These are phyloP conservation scores for Gymnoscelis rufifasciata DNA, from an alignment of 2,888 invertebrate genomes.

Conservation along the genomic window DNA sequence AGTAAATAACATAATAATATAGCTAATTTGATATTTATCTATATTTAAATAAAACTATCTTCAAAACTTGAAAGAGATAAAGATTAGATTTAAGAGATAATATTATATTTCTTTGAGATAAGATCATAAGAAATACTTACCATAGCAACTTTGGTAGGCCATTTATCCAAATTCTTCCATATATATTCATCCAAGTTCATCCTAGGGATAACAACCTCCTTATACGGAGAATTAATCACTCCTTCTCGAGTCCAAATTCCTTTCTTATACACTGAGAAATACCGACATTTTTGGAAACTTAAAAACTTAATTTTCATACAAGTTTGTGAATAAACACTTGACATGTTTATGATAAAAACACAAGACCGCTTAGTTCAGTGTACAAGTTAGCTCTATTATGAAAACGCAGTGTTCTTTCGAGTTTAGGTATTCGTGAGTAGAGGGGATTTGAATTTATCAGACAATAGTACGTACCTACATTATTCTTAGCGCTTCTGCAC, in stretches of 20 bases:
- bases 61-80: no score
- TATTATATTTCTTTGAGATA: no score
- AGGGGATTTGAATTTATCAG: no score
- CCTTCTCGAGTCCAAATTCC: constrained; percentile 45
- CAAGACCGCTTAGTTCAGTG: constrained; percentile 7
- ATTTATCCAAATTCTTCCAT: constrained; percentile 78
- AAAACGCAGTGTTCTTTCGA: background rate
- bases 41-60: no score
- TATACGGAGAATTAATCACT: constrained; percentile 60
- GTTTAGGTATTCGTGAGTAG: background rate
- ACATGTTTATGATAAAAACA: background rate
- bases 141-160: constrained; percentile 79
- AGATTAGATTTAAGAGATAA: no score
- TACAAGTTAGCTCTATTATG: background rate
- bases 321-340: background rate
- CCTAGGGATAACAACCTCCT: constrained; percentile 66
- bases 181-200: constrained; percentile 76
- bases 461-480: no score
- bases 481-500: no score
- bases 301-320: constrained; percentile 20
- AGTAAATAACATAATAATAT: no score
- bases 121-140: constrained; percentile 29
- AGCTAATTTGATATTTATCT: no score
- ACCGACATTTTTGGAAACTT: constrained; percentile 22
- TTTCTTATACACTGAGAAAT: constrained; percentile 28